Conservation (phyloP, 1,140 invertebrate species). For the Limonius californicus region DNA sequence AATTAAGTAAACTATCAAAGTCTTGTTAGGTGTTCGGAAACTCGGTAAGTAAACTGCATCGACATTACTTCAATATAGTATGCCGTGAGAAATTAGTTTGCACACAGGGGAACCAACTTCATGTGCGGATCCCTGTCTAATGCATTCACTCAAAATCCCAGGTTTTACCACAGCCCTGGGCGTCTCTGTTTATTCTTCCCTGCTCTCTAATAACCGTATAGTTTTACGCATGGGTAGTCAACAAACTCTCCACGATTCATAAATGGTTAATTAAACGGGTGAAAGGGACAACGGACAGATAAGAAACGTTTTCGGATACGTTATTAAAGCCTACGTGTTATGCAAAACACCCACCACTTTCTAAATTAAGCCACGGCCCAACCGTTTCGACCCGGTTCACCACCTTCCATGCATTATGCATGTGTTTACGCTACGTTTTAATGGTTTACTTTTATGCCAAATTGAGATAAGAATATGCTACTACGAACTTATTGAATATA, state of each 20-base stretch:
- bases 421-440: neutral
- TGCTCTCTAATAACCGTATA: neutral
- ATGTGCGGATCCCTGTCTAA: neutral
- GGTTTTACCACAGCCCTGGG: neutral
- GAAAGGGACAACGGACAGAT: neutral
- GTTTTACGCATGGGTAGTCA: neutral
- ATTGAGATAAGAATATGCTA: neutral
- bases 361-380: too few relatives aligned
- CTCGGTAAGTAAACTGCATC: neutral
- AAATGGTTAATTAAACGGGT: neutral
- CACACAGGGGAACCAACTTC: neutral
- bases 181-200: neutral
- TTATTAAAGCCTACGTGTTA: neutral
- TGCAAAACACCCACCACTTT: too few relatives aligned
- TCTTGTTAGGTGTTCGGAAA: neutral
- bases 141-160: neutral
- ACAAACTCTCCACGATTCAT: neutral
- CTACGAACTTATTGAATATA: too few relatives aligned
- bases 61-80: neutral
- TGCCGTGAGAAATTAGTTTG: neutral
- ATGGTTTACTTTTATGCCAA: neutral
- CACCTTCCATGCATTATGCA: too few relatives aligned
- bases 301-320: neutral
- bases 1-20: neutral
- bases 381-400: too few relatives aligned